Conservation (phyloP, 2,888 invertebrate species). For the Drosophila atripex region DNA sequence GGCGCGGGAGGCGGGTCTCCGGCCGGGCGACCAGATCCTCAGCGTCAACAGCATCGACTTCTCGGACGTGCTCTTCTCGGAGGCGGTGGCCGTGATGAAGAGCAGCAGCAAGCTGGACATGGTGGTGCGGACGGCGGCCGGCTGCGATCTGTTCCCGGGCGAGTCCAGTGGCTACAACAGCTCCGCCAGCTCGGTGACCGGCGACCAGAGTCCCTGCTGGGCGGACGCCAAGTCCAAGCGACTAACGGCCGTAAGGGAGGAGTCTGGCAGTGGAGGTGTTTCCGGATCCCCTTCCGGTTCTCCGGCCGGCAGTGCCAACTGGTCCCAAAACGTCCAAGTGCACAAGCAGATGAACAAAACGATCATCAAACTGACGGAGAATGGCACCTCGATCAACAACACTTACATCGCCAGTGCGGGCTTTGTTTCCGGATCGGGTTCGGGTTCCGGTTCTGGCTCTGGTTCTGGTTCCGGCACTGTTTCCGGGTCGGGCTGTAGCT, state of each 20-base stretch:
- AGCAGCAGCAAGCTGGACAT: conserved; percentile 90
- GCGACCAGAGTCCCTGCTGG: conserved; percentile 89
- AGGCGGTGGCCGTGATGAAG: conserved; percentile 93
- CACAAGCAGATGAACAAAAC: conserved; percentile 86
- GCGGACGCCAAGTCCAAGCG: conserved; percentile 86
- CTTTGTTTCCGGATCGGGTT: conserved; percentile 32
- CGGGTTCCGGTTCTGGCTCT: conserved; percentile 36
- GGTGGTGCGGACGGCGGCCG: conserved; percentile 90
- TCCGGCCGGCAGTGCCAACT: conserved; percentile 18
- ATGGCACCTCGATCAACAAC: conserved; percentile 89
- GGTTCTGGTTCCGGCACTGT: conserved; percentile 21
- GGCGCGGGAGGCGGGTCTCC: conserved; percentile 93
- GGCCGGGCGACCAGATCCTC: conserved; percentile 95
- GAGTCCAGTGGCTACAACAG: conserved; percentile 94
- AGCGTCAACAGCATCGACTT: conserved; percentile 94
- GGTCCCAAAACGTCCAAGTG: conserved; percentile 39
- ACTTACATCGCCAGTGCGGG: conserved; percentile 81
- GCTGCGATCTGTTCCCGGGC: conserved; percentile 91
- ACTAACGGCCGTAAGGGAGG: conserved; percentile 90
- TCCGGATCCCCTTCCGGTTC: not conserved
- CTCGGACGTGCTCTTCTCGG: conserved; percentile 91
- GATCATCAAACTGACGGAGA: conserved; percentile 89
- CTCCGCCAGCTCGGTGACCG: conserved; percentile 92
- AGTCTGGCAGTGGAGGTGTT: conserved; percentile 67
- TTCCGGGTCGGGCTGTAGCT: conserved; percentile 31